Conservation (phyloP, 2,113 vertebrate species). For the Tychaedon coryphoeus region DNA sequence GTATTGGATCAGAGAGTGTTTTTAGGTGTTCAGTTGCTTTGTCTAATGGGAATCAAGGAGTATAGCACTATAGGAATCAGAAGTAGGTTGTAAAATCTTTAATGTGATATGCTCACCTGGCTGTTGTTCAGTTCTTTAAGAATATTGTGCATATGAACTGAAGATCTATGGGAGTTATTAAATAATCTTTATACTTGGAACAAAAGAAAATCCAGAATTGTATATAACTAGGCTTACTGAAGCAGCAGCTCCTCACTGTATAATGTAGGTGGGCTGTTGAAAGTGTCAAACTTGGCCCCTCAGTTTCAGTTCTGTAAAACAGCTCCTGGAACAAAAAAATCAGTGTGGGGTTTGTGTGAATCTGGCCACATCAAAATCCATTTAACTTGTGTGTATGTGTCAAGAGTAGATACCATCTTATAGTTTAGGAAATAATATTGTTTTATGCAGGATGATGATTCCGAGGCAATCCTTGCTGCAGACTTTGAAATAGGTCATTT, state of each 20-base stretch:
- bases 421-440: background rate
- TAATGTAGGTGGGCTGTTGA: background rate
- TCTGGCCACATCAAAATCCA: background rate
- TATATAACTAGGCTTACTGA: background rate
- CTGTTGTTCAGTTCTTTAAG: background rate
- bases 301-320: background rate
- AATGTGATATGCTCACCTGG: background rate
- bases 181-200: background rate
- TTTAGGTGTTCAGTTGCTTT: background rate
- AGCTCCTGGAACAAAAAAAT: background rate
- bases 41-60: background rate
- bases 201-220: background rate
- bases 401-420: background rate
- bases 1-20: background rate
- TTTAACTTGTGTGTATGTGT: background rate
- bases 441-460: slow-evolving; percentile 89
- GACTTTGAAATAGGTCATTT: slow-evolving; percentile 99
- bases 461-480: slow-evolving; percentile 92
- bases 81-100: background rate
- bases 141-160: background rate
- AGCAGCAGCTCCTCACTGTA: background rate
- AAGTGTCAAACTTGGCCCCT: background rate
- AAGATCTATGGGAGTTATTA: background rate
- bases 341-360: background rate
- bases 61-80: background rate